These are phyloP conservation scores for Mormyrus hasselquistii DNA, from an alignment of 2,797 vertebrate species.

Conservation along the genomic window DNA sequence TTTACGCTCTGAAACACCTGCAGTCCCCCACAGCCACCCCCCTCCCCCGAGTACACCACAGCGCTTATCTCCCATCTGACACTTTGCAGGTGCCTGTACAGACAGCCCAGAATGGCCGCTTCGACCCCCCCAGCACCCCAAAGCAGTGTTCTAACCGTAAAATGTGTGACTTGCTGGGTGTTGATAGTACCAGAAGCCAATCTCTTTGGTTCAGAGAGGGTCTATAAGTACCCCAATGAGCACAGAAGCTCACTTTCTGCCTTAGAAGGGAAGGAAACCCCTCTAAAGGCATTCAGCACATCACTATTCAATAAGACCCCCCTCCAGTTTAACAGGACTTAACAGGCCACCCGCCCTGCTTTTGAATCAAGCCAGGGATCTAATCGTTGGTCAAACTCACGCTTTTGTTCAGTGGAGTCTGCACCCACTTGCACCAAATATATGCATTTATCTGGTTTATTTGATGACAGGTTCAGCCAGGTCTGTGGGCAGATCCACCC, in stretches of 20 bases:
- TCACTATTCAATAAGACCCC: background rate
- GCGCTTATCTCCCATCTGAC: slow-evolving; percentile 8
- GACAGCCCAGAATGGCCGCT: background rate
- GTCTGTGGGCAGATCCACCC: background rate
- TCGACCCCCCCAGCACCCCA: background rate
- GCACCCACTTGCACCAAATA: background rate
- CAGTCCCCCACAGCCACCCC: background rate
- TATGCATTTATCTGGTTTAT: background rate
- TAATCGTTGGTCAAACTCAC: background rate
- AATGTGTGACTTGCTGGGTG: background rate
- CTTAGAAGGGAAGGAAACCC: background rate
- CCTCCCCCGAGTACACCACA: background rate
- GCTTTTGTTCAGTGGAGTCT: background rate
- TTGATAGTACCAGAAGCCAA: background rate
- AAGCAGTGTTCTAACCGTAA: background rate
- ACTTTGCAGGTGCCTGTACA: slow-evolving; percentile 4
- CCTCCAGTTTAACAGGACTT: background rate
- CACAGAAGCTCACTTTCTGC: background rate
- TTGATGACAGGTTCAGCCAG: background rate
- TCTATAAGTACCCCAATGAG: background rate
- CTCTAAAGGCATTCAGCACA: background rate
- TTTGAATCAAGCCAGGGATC: background rate
- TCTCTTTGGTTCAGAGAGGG: background rate
- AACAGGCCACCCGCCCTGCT: background rate
- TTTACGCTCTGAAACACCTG: background rate